phyloP scores from a whole-genome alignment of 2,797 vertebrate genomes.

The Thunnus albacares region DNA sequence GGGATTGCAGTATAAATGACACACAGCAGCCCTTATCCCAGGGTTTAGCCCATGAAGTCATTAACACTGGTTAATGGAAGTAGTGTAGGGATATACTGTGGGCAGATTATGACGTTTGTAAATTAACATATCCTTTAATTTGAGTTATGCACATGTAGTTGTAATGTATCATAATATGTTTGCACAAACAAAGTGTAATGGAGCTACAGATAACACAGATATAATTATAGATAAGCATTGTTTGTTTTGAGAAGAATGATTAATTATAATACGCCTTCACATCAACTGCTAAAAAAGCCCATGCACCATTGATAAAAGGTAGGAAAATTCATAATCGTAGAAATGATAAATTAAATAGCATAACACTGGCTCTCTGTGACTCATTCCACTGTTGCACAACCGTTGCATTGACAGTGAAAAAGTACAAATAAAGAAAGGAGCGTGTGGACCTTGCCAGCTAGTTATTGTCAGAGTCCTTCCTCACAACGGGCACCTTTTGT shows the following conservation, averaged over 20 bases:
- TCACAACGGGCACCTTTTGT: constrained; percentile 36
- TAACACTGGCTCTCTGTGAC: constrained; percentile 50
- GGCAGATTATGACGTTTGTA: constrained; percentile 17
- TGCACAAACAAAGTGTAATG: constrained; percentile 51
- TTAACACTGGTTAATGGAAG: constrained; percentile 37
- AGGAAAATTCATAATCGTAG: constrained; percentile 43
- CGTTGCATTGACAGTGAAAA: constrained; percentile 40
- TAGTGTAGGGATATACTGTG: background rate
- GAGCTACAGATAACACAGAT: constrained; percentile 55
- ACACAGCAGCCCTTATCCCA: constrained; percentile 26
- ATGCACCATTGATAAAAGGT: constrained; percentile 56
- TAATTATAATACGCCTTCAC: constrained; percentile 51
- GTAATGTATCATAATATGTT: constrained; percentile 55
- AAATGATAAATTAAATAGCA: constrained; percentile 56
- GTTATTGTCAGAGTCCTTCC: constrained; percentile 31
- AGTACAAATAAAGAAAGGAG: constrained; percentile 32
- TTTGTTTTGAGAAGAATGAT: constrained; percentile 55
- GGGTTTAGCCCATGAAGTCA: constrained; percentile 34
- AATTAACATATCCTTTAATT: constrained; percentile 39
- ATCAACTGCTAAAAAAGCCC: constrained; percentile 9
- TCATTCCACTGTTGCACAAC: constrained; percentile 52
- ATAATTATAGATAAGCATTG: constrained; percentile 69
- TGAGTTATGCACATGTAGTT: constrained; percentile 36
- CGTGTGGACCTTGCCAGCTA: constrained; percentile 19
- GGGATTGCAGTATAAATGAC: constrained; percentile 50